Base-by-base conservation (phyloP, 2,797 vertebrate species). In the Catamblyrhynchus diadema region DNA sequence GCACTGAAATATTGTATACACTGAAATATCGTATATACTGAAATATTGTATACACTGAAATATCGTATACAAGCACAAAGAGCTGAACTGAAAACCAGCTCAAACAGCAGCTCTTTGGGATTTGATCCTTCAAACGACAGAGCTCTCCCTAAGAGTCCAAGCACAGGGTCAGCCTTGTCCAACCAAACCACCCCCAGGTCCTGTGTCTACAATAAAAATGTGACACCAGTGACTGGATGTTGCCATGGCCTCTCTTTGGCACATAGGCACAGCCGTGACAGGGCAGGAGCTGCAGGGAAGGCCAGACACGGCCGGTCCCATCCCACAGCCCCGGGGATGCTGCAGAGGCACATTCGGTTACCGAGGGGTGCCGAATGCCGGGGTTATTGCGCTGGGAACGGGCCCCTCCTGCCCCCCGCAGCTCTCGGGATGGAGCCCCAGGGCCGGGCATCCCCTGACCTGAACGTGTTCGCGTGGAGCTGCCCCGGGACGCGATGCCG, bases 121-220 rank as follows among this genome's bases (percentile, higher is more conserved):
- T 54, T 33, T 37, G 82, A 80, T 30, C 41, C 72, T 30, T 41
- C 67, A 24, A 18, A 32, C 0, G 0, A 47, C 75, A 64, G 56
- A 64, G 51, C 37, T 47, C 39, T 19, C 12, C 1, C n/a, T 8
- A 17, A 7, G 6, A 62, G 60, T 15, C 62, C 72, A 48, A 47
- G 16, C 50, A 8, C 37, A 17, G 44, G 51, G 57, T 17, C 28
- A 30, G 65, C 60, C 42, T 48, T 47, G 41, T 62, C 19, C 35
- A 3, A 24, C 20, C 6, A 50, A 30, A n/a, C 5, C 70, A 35
- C 56, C 28, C 42, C 6, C 5, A 23, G n/a, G 14, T 28, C 21
- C 4, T 4, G 27, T 0, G n/a, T 5, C 53, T 16, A 0, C 0
- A 16, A 16, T 24, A 32, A 60, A 50, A 62, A 42, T 1, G 3